A percentile compares a stretch with the other conserved stretches of the same genome.
phyloP scores from a whole-genome alignment of 2,113 vertebrate genomes.

The Narcine bancroftii region DNA sequence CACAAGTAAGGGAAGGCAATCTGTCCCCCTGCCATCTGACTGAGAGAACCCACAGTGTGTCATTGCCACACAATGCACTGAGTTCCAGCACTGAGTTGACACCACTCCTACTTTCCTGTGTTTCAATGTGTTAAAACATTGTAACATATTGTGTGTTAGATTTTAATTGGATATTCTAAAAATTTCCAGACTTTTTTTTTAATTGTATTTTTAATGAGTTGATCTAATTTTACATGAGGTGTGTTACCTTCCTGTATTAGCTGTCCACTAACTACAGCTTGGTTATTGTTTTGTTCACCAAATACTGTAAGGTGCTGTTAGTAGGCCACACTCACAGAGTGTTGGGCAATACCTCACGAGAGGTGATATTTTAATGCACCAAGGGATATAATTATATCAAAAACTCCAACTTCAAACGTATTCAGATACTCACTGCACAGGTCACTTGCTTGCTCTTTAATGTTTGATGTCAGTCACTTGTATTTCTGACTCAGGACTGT shows the following conservation, averaged over 20 bases:
- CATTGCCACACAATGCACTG: not conserved
- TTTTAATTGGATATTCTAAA: slow-evolving; percentile 20
- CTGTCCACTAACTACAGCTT: not conserved
- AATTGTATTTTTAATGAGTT: slow-evolving; percentile 32
- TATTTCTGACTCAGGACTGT: too few relatives aligned
- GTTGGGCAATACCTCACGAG: not conserved
- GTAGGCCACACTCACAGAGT: not conserved
- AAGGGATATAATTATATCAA: too few relatives aligned
- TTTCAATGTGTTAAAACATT: not conserved
- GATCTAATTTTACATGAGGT: not conserved
- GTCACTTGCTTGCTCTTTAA: too few relatives aligned
- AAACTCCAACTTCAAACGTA: too few relatives aligned
- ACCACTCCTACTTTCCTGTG: not conserved
- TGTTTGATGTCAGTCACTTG: too few relatives aligned
- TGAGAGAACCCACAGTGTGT: not conserved
- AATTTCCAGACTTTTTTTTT: slow-evolving; percentile 31
- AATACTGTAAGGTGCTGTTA: not conserved
- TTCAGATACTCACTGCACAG: too few relatives aligned
- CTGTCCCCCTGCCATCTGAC: not conserved
- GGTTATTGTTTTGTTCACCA: not conserved
- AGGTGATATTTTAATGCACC: too few relatives aligned
- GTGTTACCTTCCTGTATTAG: not conserved
- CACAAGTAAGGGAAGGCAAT: not conserved
- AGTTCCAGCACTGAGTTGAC: not conserved
- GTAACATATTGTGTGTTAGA: slow-evolving; percentile 18